A percentile compares a stretch with the other conserved stretches of the same genome.
phyloP scores from a whole-genome alignment of 1,140 invertebrate species.

The Atta colombica region DNA sequence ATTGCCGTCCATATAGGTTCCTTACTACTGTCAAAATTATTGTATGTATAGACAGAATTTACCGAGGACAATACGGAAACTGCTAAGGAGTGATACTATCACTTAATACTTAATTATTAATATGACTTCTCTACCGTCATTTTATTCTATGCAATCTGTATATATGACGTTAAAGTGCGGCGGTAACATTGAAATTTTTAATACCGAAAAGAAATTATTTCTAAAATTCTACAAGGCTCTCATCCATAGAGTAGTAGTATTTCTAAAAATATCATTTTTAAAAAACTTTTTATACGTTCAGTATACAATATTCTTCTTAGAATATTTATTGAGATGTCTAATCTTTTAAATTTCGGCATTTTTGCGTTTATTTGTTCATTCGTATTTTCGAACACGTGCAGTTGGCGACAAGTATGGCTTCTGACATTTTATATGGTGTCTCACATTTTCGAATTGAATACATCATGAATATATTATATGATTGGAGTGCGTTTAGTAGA shows the following conservation, averaged over 20 bases:
- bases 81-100: slow-evolving; percentile 18
- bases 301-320: neutral
- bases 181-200: slow-evolving; percentile 44
- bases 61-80: slow-evolving; percentile 50
- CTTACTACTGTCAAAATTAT: slow-evolving; percentile 70
- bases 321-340: neutral
- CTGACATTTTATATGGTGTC: neutral
- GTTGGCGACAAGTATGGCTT: slow-evolving; percentile 10
- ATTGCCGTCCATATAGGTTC: slow-evolving; percentile 82
- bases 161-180: slow-evolving; percentile 27
- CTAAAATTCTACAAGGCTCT: neutral
- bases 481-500: neutral
- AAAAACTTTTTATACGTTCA: slow-evolving; percentile 17
- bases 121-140: slow-evolving; percentile 18
- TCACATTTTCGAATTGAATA: neutral
- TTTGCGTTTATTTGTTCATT: slow-evolving; percentile 26
- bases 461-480: neutral
- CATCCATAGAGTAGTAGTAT: neutral
- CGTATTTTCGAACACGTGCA: neutral
- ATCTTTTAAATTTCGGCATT: slow-evolving; percentile 21
- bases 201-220: slow-evolving; percentile 31
- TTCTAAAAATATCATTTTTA: slow-evolving; percentile 33
- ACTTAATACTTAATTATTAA: slow-evolving; percentile 47
- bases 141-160: slow-evolving; percentile 45
- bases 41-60: slow-evolving; percentile 2